A percentile compares a stretch with the other conserved stretches of the same genome.
Conservation (phyloP, 2,888 invertebrate species). For the Branchipolynoe longqiensis region DNA sequence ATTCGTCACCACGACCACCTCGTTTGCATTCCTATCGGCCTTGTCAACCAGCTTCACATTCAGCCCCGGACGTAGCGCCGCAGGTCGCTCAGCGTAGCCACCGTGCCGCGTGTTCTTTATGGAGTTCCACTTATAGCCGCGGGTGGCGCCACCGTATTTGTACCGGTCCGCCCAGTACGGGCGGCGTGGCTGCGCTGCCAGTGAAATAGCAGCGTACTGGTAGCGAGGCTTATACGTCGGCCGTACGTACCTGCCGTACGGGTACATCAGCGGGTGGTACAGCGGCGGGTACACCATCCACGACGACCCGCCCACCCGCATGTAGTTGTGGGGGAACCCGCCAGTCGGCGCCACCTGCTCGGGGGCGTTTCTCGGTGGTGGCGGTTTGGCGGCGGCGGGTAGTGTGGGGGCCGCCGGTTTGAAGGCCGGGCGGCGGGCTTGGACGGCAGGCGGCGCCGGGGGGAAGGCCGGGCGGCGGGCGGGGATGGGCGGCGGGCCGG, state of each 20-base stretch:
- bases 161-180: no score
- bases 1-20: no score
- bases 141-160: no score
- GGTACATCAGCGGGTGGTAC: neutral
- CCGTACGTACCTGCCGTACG: neutral
- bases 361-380: neutral
- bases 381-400: neutral
- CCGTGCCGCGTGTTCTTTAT: no score
- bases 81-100: no score
- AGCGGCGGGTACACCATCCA: neutral
- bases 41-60: no score
- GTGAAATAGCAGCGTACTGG: no score
- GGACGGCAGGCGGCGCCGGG: neutral
- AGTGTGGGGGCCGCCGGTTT: neutral
- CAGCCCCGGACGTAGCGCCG: no score
- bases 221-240: no score
- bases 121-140: no score
- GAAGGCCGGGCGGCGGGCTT: neutral
- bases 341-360: neutral
- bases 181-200: no score
- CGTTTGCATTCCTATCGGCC: no score
- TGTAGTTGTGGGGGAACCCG: neutral
- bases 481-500: neutral
- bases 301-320: neutral
- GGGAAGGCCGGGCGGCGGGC: neutral